Conservation (phyloP, 2,113 vertebrate genomes). For the Halichoeres trimaculatus region DNA sequence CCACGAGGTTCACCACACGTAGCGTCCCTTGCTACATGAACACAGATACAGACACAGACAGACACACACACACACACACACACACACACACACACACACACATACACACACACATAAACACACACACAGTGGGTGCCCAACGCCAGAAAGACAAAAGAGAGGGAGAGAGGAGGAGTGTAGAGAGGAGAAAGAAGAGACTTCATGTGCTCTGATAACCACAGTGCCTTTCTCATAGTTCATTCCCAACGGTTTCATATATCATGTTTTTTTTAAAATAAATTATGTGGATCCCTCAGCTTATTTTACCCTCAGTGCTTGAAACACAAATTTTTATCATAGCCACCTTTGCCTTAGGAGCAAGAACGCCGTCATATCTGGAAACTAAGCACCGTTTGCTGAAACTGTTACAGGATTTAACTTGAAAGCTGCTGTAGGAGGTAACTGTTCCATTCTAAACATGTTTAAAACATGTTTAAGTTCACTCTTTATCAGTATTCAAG, state of each 20-base stretch:
- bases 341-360: not conserved
- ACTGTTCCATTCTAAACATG: too few relatives aligned
- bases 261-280: not conserved
- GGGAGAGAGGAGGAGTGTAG: not conserved
- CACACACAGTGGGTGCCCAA: too few relatives aligned
- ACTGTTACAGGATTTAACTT: not conserved
- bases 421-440: too few relatives aligned
- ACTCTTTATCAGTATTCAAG: too few relatives aligned
- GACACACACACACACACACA: slow-evolving; percentile 9
- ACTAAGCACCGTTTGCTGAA: not conserved
- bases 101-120: not conserved
- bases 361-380: not conserved
- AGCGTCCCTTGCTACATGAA: slow-evolving; percentile 53
- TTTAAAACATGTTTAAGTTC: too few relatives aligned
- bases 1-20: slow-evolving; percentile 92
- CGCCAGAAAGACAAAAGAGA: slow-evolving; percentile 21
- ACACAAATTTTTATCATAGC: not conserved
- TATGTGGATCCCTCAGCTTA: slow-evolving; percentile 8
- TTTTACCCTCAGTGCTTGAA: slow-evolving; percentile 13
- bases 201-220: slow-evolving; percentile 44
- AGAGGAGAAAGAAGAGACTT: not conserved
- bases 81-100: slow-evolving; percentile 12
- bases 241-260: slow-evolving; percentile 28
- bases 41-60: slow-evolving; percentile 3
- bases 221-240: slow-evolving; percentile 70